phyloP scores from a whole-genome alignment of 2,797 vertebrate genomes.

The Neomorphus geoffroyi region DNA sequence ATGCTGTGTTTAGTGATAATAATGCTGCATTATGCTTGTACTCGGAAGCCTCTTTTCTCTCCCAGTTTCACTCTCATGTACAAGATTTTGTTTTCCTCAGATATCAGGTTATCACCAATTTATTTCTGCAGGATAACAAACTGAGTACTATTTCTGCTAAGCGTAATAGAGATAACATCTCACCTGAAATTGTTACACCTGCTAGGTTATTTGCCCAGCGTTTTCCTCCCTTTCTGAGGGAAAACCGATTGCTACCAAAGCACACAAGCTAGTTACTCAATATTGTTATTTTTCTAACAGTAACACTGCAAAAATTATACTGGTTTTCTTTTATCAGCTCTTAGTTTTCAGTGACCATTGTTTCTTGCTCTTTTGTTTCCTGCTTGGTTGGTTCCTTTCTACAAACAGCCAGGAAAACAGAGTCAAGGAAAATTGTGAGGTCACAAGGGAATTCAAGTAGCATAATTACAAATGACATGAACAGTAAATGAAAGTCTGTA shows the following conservation, averaged over 20 bases:
- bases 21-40: neutral
- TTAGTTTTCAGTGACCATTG: neutral
- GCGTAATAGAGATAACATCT: neutral
- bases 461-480: conserved; percentile 34
- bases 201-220: neutral
- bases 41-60: neutral
- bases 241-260: neutral
- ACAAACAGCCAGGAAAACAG: neutral
- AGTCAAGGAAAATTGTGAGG: neutral
- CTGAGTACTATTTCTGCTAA: neutral
- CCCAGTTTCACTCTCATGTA: neutral
- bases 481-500: conserved; percentile 31
- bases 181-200: neutral
- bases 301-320: neutral
- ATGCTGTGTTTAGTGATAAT: neutral
- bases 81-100: neutral
- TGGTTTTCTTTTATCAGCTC: neutral
- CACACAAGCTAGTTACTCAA: neutral
- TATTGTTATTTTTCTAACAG: neutral
- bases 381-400: neutral
- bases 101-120: neutral
- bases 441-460: conserved; percentile 32
- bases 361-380: conserved; percentile 4
- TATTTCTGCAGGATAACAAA: neutral
- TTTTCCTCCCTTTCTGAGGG: neutral